Evolutionary conservation across 2,113 vertebrate genomes (phyloP), one percentile per base, ranked within the genome.

Genomic region (Coryphaenoides rupestris): DNA sequence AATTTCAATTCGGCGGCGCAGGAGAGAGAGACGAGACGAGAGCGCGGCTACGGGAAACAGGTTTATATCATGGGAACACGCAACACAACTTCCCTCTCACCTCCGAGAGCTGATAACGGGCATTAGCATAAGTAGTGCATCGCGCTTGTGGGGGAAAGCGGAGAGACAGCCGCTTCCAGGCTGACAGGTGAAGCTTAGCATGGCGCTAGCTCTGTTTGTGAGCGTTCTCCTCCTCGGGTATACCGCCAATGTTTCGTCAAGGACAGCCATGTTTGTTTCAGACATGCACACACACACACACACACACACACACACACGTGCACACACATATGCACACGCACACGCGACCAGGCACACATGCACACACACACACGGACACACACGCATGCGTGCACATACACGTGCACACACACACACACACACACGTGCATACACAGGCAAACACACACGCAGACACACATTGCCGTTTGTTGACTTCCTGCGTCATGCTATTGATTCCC

Each of bases 401-500:
- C 57, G 55, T 9, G 26, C 10, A 63, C 23, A 21, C 62, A 50
- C 15, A 28, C 23, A 17, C 60, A 19, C 22, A 0, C 21, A 67
- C 55, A 21, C 13, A 40, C 5, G 49, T 17, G 14, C 58, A 63
- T 53, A 52, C 58, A 40, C 58, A 46, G 7, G 15, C 33, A 46
- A 17, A 21, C 50, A 45, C 19, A 67, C 45, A 63, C 62, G 63
- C 55, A 46, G 59, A 65, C 69, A 47, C 46, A 47, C 26, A 66
- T 69, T 63, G 58, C 55, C 66, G 72, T 58, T 66, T 81, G 77
- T 74, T 85, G 81, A 86, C 76, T 85, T 82, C 78, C 72, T 79
- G 67, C 73, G 66, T 70, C 81, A 74, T 80, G 65, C 74, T 86
- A 88, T 88, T 78, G 82, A 86, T 86, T n/a, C 78, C 76, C 62